Evolutionary conservation across 1,140 invertebrate species (phyloP), one percentile per base, ranked within the genome.

Genomic region (Magallana gigas): DNA sequence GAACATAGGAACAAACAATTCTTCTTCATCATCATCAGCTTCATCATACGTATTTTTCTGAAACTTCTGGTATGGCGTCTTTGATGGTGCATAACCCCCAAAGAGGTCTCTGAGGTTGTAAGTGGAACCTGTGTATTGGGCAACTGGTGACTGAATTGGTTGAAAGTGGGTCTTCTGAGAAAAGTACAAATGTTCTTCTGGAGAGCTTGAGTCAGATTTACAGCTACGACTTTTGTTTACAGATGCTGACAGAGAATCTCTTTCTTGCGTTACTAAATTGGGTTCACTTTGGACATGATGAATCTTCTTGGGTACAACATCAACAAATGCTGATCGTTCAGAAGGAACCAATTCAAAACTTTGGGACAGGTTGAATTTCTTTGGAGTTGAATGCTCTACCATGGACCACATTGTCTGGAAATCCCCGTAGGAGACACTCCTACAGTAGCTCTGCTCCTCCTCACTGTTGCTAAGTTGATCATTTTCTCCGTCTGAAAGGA

Each of bases 91-190:
- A 59, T 87, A 85, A 58, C 91, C 92, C 29, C 92, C 92, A 90
- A 92, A 92, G 4, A 92, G 83, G 87, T 91, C 91, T 57, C 68
- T 85, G 12, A 87, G 58, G 68, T 88, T 82, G 48, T 85, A 84
- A 56, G 88, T 88, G 11, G 64, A 85, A 16, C 87, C 81, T 48
- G 86, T 83, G 85, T 88, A 80, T 68, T 90, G 83, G 83, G 85
- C 86, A 56, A 88, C 90, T n/a, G 91, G 90, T 9, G 91, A 91
- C 59, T 90, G 88, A 36, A 93, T 93, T 11, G 92, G 92, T 68
- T 91, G 88, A 85, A 93, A 93, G 83, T 93, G 92, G 11, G 92
- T 93, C 59, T 92, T 91, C 36, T 90, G 88, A n/a, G 92, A 93
- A 60, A 92, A 91, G 60, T 90, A 92, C 23, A 93, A 82, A 83